phyloP scores from a whole-genome alignment of 1,140 invertebrate species.

The Zaprionus vittiger region DNA sequence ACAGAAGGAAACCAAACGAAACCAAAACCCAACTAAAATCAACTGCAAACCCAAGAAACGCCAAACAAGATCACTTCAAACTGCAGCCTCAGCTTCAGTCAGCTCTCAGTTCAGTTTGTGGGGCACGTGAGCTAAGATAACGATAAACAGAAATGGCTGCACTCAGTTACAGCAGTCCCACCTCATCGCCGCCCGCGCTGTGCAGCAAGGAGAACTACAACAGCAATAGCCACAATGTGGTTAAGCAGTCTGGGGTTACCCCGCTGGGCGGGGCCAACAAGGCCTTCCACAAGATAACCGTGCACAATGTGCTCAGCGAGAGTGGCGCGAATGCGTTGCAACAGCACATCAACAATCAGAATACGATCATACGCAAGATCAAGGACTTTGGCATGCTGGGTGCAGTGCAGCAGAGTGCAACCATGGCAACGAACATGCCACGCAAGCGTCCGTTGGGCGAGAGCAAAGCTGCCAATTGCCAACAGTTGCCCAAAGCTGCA shows the following conservation, averaged over 20 bases:
- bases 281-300: conserved; percentile 75
- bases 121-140: no score
- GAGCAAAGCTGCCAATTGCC: conserved; percentile 32
- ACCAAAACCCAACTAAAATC: neutral
- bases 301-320: conserved; percentile 78
- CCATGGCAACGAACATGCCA: conserved; percentile 4
- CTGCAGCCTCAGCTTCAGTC: no score
- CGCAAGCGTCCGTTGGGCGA: conserved; percentile 61
- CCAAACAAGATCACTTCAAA: neutral
- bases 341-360: conserved; percentile 69
- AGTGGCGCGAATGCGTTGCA: conserved; percentile 72
- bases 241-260: conserved; percentile 20
- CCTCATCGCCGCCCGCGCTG: conserved; percentile 23
- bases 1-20: conserved; percentile 10
- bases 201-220: conserved; percentile 12
- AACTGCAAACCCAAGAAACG: neutral
- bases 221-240: conserved; percentile 9
- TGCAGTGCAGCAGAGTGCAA: conserved; percentile 66
- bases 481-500: conserved; percentile 9
- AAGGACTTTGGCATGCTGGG: conserved; percentile 81
- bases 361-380: conserved; percentile 80
- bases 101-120: no score
- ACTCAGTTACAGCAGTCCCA: conserved; percentile 45
- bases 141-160: conserved; percentile 54
- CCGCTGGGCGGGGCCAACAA: conserved; percentile 44